A percentile compares a stretch with the other conserved stretches of the same genome.
Evolutionary conservation across 1,140 invertebrate species (phyloP).

Genomic region (Euschistus heros): DNA sequence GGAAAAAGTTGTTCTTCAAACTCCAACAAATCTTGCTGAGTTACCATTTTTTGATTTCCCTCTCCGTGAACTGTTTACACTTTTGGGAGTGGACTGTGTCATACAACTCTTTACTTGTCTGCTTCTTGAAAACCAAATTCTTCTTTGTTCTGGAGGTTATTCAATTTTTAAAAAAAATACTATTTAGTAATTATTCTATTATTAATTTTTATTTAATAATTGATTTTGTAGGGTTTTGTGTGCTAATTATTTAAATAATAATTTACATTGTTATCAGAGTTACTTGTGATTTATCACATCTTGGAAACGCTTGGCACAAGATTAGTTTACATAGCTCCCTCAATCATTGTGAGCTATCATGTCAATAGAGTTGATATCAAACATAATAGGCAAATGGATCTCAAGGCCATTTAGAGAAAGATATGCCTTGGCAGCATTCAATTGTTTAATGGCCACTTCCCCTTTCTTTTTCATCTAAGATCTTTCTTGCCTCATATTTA

Average conservation of each 20-base stretch:
- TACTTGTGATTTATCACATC: no score
- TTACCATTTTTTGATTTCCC: constrained; percentile 91
- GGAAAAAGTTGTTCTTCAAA: constrained; percentile 37
- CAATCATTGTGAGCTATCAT: background rate
- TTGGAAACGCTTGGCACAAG: no score
- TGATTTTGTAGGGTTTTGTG: background rate
- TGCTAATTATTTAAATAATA: background rate
- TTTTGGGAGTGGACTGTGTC: constrained; percentile 80
- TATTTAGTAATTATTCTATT: background rate
- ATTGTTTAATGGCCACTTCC: no score
- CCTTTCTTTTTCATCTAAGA: no score
- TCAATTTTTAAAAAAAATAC: background rate
- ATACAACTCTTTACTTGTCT: constrained; percentile 92
- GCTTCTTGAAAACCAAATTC: constrained; percentile 90
- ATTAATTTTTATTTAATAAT: background rate
- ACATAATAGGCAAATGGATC: no score
- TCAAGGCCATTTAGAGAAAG: no score
- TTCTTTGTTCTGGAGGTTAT: constrained; percentile 80
- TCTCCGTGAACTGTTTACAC: constrained; percentile 72
- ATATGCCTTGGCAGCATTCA: no score
- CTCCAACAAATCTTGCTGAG: constrained; percentile 58
- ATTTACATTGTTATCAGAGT: no score
- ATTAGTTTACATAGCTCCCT: background rate
- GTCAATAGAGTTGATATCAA: background rate
- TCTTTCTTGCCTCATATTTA: no score